These are phyloP conservation scores for Craniophora ligustri DNA, from an alignment of 2,888 invertebrate species.

Conservation along the genomic window DNA sequence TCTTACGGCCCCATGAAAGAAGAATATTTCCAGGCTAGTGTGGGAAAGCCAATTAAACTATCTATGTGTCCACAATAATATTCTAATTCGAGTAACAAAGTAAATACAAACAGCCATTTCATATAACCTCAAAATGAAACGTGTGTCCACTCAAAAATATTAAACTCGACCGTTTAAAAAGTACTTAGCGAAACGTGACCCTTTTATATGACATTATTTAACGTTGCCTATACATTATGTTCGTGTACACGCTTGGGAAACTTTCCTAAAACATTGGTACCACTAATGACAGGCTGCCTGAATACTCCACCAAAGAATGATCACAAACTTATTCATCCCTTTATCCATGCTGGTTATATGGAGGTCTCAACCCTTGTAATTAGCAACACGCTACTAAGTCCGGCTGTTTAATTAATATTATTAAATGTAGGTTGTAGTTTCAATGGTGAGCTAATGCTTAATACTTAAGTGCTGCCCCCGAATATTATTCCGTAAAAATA, in stretches of 20 bases:
- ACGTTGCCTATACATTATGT: slow-evolving; percentile 58
- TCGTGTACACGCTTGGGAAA: slow-evolving; percentile 58
- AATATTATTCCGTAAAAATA: too few relatives aligned
- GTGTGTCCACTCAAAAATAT: slow-evolving; percentile 46
- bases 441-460: slow-evolving; percentile 15
- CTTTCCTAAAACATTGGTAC: slow-evolving; percentile 74
- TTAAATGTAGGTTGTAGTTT: slow-evolving; percentile 36
- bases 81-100: slow-evolving; percentile 19
- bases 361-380: slow-evolving; percentile 77
- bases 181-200: slow-evolving; percentile 65
- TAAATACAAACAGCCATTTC: slow-evolving; percentile 30
- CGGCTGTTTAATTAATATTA: slow-evolving; percentile 59
- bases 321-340: slow-evolving; percentile 79
- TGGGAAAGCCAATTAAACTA: too few relatives aligned
- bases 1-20: too few relatives aligned
- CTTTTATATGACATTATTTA: slow-evolving; percentile 76
- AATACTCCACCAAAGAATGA: slow-evolving; percentile 75
- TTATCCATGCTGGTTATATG: slow-evolving; percentile 67
- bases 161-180: slow-evolving; percentile 47
- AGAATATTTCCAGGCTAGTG: too few relatives aligned
- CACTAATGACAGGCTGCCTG: slow-evolving; percentile 76
- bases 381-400: slow-evolving; percentile 71
- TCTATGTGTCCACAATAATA: slow-evolving; percentile 2
- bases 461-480: too few relatives aligned
- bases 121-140: slow-evolving; percentile 33